Evolutionary conservation across 2,888 invertebrate species (phyloP).

Genomic region (Lasioglossum morio): DNA sequence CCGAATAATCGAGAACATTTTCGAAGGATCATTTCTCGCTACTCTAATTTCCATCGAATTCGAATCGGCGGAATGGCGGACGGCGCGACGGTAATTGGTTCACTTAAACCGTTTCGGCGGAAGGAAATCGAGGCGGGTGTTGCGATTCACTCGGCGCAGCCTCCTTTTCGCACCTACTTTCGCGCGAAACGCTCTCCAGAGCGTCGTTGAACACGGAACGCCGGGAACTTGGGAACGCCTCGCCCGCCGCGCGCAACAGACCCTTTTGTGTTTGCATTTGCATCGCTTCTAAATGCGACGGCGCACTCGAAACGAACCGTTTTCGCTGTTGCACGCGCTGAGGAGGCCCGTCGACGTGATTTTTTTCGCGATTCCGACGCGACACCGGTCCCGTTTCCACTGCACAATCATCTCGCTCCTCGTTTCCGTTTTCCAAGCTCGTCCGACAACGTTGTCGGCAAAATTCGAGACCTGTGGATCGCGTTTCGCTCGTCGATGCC

Average conservation of each 20-base stretch:
- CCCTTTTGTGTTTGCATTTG: constrained; percentile 52
- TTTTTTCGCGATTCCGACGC: constrained; percentile 35
- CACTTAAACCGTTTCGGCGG: not conserved
- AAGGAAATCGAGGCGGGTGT: constrained; percentile 32
- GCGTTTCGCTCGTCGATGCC: not conserved
- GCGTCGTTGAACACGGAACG: constrained; percentile 30
- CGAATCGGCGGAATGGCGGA: not conserved
- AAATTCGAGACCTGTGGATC: not conserved
- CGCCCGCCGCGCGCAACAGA: constrained; percentile 37
- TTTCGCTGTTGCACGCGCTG: constrained; percentile 49
- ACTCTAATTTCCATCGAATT: not conserved
- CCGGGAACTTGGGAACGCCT: constrained; percentile 30
- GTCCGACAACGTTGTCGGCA: not conserved
- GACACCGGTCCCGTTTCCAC: constrained; percentile 20
- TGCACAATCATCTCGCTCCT: not conserved
- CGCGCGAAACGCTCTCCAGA: constrained; percentile 39
- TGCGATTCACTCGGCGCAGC: constrained; percentile 41
- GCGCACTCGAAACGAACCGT: constrained; percentile 55
- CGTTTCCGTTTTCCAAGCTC: not conserved
- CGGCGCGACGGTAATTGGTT: not conserved
- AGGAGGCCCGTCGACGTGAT: constrained; percentile 41
- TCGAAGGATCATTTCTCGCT: too few relatives aligned
- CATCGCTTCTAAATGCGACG: constrained; percentile 50
- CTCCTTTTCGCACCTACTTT: constrained; percentile 55
- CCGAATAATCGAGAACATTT: too few relatives aligned